Percentiles rank a stretch among this genome's conserved stretches.
Evolutionary conservation across 2,113 vertebrate genomes (phyloP).

Genomic region (Azemiops feae): DNA sequence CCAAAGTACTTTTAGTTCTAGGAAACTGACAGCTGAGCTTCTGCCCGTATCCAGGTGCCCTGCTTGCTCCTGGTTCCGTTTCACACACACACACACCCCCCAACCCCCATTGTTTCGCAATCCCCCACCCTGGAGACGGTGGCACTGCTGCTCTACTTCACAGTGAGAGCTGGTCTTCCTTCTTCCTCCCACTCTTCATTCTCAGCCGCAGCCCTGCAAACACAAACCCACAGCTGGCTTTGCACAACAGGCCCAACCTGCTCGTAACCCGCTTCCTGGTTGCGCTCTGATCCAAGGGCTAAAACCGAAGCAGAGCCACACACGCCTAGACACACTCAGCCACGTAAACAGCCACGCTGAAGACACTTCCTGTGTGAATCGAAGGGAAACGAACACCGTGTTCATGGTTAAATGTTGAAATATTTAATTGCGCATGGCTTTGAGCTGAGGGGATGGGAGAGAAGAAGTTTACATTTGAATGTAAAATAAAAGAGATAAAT

Average conservation of each 20-base stretch:
- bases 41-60: neutral
- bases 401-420: neutral
- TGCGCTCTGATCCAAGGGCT: neutral
- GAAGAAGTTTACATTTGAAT: neutral
- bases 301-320: accelerated
- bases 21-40: neutral
- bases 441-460: neutral
- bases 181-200: neutral
- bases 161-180: too few relatives aligned
- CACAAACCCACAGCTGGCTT: neutral
- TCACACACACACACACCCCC: too few relatives aligned
- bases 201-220: neutral
- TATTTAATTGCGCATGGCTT: neutral
- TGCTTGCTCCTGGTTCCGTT: too few relatives aligned
- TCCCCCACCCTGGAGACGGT: too few relatives aligned
- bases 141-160: too few relatives aligned
- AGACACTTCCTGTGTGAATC: neutral
- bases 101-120: too few relatives aligned
- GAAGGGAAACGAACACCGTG: neutral
- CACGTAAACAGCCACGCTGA: neutral
- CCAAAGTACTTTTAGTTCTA: neutral
- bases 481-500: neutral
- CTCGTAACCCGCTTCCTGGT: neutral
- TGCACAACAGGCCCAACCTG: neutral
- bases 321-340: too few relatives aligned